phyloP scores from a whole-genome alignment of 2,113 vertebrate genomes.

The rat (Rattus norvegicus) region DNA sequence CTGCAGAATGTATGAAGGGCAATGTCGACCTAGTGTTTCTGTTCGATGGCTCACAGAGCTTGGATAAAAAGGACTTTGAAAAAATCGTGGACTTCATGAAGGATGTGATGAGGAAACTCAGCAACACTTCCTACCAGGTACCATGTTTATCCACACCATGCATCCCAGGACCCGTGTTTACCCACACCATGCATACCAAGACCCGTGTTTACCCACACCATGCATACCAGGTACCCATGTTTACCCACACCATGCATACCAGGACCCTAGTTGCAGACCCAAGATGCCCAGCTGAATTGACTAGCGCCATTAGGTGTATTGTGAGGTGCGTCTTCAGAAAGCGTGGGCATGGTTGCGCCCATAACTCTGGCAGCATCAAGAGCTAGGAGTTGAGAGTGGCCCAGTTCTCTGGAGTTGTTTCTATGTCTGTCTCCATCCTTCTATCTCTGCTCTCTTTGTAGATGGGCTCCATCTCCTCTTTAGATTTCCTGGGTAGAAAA shows the following conservation, averaged over 20 bases:
- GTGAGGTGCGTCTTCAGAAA: not conserved
- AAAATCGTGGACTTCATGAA: slow-evolving; percentile 88
- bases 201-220: slow-evolving; percentile 72
- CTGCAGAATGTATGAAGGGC: slow-evolving; percentile 88
- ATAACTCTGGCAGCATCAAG: not conserved
- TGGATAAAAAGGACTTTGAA: slow-evolving; percentile 77
- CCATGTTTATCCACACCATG: slow-evolving; percentile 81
- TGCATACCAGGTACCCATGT: slow-evolving; percentile 88
- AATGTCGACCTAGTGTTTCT: slow-evolving; percentile 90
- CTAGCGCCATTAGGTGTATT: not conserved
- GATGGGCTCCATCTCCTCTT: not conserved
- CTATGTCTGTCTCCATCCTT: not conserved
- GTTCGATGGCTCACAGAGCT: slow-evolving; percentile 89
- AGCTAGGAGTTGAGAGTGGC: not conserved
- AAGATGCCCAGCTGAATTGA: not conserved
- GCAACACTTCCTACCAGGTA: slow-evolving; percentile 88
- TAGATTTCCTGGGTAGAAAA: not conserved
- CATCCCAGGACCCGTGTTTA: slow-evolving; percentile 76
- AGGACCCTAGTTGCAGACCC: too few relatives aligned
- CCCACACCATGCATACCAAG: too few relatives aligned
- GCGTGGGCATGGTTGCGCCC: not conserved
- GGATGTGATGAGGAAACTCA: slow-evolving; percentile 85
- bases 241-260: not conserved
- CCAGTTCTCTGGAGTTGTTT: not conserved
- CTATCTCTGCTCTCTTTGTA: not conserved